Percentiles rank a stretch among this genome's conserved stretches.
These are phyloP conservation scores for Nansenia antarctica DNA, from an alignment of 2,113 vertebrate genomes.

Conservation along the genomic window DNA sequence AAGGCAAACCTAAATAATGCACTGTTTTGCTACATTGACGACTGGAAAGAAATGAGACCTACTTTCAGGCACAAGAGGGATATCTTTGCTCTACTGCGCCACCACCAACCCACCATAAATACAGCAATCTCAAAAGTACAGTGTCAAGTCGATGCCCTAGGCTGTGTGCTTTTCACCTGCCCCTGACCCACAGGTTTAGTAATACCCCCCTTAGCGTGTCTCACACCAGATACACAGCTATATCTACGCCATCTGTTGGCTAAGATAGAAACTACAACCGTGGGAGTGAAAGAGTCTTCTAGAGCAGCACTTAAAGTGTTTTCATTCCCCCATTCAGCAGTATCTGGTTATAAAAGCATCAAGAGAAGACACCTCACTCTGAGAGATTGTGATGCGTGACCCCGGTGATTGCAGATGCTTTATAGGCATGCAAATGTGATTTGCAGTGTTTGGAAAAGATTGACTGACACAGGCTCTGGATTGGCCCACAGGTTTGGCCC, in stretches of 20 bases:
- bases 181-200: not conserved
- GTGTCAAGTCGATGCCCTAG: not conserved
- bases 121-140: not conserved
- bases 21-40: not conserved
- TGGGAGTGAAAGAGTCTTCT: not conserved
- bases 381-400: constrained; percentile 28
- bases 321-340: not conserved
- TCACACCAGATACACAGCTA: not conserved
- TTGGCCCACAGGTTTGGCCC: not conserved
- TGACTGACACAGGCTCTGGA: not conserved
- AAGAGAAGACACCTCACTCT: constrained; percentile 6
- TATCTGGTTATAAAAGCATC: constrained; percentile 17
- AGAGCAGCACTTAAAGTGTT: not conserved
- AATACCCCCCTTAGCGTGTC: not conserved
- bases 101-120: not conserved
- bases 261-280: not conserved
- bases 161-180: not conserved
- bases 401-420: constrained; percentile 15
- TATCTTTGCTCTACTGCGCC: too few relatives aligned
- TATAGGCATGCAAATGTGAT: constrained; percentile 36
- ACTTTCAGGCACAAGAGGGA: not conserved
- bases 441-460: not conserved
- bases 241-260: constrained; percentile 10
- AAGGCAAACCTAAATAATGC: not conserved
- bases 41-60: not conserved